A percentile compares a stretch with the other conserved stretches of the same genome.
Conservation (phyloP, 2,797 vertebrate genomes). For the Margarornis squamiger region DNA sequence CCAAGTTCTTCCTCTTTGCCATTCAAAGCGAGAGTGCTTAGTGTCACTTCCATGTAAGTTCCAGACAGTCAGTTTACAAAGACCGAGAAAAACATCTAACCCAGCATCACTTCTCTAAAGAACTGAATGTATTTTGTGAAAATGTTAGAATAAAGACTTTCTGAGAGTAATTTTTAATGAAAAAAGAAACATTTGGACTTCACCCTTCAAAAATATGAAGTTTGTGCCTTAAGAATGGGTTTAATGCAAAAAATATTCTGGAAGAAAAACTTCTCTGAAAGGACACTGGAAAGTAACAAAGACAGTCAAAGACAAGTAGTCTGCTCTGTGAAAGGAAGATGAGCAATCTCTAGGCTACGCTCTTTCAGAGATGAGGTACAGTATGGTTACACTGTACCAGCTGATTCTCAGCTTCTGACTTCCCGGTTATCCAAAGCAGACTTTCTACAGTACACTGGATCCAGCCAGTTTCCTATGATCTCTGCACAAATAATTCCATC, state of each 20-base stretch:
- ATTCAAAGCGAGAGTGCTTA: background rate
- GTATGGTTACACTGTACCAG: background rate
- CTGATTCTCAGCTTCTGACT: background rate
- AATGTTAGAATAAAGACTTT: background rate
- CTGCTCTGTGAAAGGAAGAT: background rate
- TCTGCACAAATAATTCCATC: conserved; percentile 48
- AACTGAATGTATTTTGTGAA: background rate
- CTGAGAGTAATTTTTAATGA: background rate
- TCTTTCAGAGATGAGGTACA: background rate
- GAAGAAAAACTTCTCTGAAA: background rate
- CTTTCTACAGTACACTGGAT: background rate
- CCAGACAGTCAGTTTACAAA: background rate
- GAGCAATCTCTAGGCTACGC: background rate
- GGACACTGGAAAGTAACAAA: background rate
- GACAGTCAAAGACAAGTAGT: background rate
- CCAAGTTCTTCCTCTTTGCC: conserved; percentile 16
- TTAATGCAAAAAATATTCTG: background rate
- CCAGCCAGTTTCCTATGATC: conserved; percentile 23
- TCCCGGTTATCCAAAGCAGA: background rate
- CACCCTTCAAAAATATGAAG: background rate
- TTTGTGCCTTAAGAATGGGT: background rate
- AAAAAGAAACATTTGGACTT: background rate
- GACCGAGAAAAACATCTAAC: background rate
- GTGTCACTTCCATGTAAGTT: background rate
- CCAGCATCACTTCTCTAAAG: background rate